These are phyloP conservation scores for Phalera bucephala DNA, from an alignment of 2,888 invertebrate species.

Conservation along the genomic window DNA sequence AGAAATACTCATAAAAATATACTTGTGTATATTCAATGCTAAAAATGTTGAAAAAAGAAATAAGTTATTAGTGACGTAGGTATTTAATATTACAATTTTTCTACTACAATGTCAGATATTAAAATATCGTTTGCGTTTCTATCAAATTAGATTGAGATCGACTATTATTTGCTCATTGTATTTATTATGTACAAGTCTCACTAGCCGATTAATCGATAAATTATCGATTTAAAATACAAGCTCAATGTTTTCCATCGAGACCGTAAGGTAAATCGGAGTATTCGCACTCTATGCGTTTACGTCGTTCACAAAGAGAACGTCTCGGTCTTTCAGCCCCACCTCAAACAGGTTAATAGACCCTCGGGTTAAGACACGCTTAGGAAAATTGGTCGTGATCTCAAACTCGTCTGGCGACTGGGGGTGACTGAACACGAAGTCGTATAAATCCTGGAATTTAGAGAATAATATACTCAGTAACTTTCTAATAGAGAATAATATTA, in stretches of 20 bases:
- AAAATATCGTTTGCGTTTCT: neutral
- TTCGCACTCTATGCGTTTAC: slow-evolving; percentile 87
- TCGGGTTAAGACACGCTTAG: slow-evolving; percentile 91
- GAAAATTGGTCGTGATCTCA: slow-evolving; percentile 98
- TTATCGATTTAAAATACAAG: neutral
- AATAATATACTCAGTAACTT: slow-evolving; percentile 1
- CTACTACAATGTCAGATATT: neutral
- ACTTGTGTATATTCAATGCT: no score
- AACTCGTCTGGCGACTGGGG: slow-evolving; percentile 96
- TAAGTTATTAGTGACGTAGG: no score
- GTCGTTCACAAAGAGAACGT: slow-evolving; percentile 97
- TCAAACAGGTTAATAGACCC: slow-evolving; percentile 85
- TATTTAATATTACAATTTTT: no score
- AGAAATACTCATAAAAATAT: no score
- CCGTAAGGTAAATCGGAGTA: neutral
- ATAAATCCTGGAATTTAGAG: slow-evolving; percentile 89
- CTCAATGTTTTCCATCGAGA: neutral
- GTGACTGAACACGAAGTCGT: slow-evolving; percentile 97
- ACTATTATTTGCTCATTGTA: no score
- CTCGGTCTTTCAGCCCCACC: slow-evolving; percentile 93
- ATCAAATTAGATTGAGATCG: no score
- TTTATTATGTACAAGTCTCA: neutral
- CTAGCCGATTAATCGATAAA: slow-evolving; percentile 1
- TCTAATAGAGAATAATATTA: no score
- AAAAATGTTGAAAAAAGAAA: no score